Evolutionary conservation across 2,888 invertebrate species (phyloP).

Genomic region (Teleogryllus oceanicus): DNA sequence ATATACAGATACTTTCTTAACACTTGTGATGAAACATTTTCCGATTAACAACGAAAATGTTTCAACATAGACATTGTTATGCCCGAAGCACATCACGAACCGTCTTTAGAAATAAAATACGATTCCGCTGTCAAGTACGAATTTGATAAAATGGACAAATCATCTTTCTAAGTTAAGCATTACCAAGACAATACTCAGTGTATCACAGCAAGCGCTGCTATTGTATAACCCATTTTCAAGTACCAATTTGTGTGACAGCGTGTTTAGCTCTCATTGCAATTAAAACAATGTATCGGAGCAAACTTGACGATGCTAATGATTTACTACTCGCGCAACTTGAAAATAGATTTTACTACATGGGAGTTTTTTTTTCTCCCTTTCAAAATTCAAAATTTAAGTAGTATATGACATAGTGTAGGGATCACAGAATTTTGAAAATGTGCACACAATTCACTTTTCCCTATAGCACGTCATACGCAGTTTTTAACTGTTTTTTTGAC

Average conservation of each 20-base stretch:
- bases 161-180: not conserved
- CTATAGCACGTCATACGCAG: too few relatives aligned
- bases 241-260: not conserved
- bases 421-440: too few relatives aligned
- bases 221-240: not conserved
- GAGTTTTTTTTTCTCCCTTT: too few relatives aligned
- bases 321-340: too few relatives aligned
- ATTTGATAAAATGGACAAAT: not conserved
- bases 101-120: not conserved
- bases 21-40: conserved; percentile 19
- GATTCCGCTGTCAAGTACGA: not conserved
- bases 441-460: too few relatives aligned
- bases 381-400: too few relatives aligned
- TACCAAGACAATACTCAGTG: not conserved
- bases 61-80: not conserved
- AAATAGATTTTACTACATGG: too few relatives aligned
- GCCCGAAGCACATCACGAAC: not conserved
- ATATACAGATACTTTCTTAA: not conserved
- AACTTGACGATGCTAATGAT: too few relatives aligned
- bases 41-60: not conserved
- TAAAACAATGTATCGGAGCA: too few relatives aligned
- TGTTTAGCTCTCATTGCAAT: too few relatives aligned
- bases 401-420: too few relatives aligned
- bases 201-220: not conserved
- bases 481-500: too few relatives aligned